Conservation (phyloP, 2,113 vertebrate genomes). For the Xenotilapia caudafasciata region DNA sequence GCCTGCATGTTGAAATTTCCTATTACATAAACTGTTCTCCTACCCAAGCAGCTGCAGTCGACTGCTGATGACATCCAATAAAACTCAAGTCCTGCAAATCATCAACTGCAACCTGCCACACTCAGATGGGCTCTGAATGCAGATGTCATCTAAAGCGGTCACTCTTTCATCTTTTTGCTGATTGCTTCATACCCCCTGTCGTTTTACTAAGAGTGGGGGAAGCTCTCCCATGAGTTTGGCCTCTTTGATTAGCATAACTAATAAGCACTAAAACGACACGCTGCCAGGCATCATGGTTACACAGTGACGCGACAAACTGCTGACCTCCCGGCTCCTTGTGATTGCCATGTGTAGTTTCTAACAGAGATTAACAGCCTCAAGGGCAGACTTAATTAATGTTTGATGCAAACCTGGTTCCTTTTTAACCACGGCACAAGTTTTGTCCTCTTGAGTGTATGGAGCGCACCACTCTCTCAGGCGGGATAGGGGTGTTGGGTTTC, state of each 20-base stretch:
- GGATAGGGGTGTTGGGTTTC: slow-evolving; percentile 57
- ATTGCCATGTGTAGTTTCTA: slow-evolving; percentile 25
- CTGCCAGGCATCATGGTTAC: slow-evolving; percentile 13
- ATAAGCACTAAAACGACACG: background rate
- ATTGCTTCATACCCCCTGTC: background rate
- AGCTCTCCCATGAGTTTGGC: background rate
- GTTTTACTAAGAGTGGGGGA: background rate
- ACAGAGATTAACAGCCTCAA: slow-evolving; percentile 11
- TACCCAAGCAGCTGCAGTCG: background rate
- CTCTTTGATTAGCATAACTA: slow-evolving; percentile 40
- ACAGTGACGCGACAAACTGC: background rate
- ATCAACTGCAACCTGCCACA: slow-evolving; percentile 23
- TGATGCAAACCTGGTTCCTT: slow-evolving; percentile 14
- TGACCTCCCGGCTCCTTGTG: slow-evolving; percentile 13
- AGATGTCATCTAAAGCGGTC: background rate
- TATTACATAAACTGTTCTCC: background rate
- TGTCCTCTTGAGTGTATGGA: background rate
- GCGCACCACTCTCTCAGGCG: slow-evolving; percentile 28
- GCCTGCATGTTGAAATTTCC: background rate
- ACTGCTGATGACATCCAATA: background rate
- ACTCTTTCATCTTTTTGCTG: background rate
- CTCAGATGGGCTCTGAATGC: slow-evolving; percentile 18
- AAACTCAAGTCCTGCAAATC: slow-evolving; percentile 13
- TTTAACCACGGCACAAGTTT: background rate
- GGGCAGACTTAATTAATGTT: slow-evolving; percentile 17